A percentile compares a stretch with the other conserved stretches of the same genome.
Conservation (phyloP, 2,888 invertebrate genomes). For the Glomeris marginata region DNA sequence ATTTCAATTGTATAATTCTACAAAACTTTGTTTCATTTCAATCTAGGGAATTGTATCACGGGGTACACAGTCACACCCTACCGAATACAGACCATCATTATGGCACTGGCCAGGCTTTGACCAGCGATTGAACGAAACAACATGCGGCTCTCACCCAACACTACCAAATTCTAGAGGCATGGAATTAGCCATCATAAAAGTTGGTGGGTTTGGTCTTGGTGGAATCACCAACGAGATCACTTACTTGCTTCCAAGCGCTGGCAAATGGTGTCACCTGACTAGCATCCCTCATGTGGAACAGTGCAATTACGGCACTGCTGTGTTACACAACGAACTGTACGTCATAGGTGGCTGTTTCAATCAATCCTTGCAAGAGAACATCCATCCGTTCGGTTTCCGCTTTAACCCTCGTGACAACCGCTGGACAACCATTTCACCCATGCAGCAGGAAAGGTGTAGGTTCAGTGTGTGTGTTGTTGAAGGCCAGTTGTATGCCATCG, state of each 20-base stretch:
- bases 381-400: constrained; percentile 55
- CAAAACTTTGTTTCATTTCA: neutral
- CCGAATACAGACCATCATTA: constrained; percentile 12
- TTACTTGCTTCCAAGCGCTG: constrained; percentile 41
- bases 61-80: constrained; percentile 11
- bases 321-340: constrained; percentile 49
- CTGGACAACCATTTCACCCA: constrained; percentile 52
- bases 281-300: constrained; percentile 57
- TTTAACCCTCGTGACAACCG: constrained; percentile 43
- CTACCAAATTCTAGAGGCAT: constrained; percentile 49
- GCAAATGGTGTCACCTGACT: constrained; percentile 48
- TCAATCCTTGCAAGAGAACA: constrained; percentile 48
- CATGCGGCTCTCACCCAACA: constrained; percentile 17
- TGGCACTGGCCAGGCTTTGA: constrained; percentile 12
- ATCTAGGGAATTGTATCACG: constrained; percentile 15
- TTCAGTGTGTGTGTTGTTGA: constrained; percentile 46
- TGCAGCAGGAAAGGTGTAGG: constrained; percentile 47
- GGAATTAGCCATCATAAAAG: constrained; percentile 48
- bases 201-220: constrained; percentile 50
- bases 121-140: constrained; percentile 13
- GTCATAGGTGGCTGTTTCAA: constrained; percentile 57
- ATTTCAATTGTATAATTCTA: neutral
- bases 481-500: constrained; percentile 43
- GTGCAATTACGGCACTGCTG: constrained; percentile 54
- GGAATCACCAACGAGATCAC: constrained; percentile 53